phyloP scores from a whole-genome alignment of 2,888 invertebrate genomes.

The Idaea aversata region DNA sequence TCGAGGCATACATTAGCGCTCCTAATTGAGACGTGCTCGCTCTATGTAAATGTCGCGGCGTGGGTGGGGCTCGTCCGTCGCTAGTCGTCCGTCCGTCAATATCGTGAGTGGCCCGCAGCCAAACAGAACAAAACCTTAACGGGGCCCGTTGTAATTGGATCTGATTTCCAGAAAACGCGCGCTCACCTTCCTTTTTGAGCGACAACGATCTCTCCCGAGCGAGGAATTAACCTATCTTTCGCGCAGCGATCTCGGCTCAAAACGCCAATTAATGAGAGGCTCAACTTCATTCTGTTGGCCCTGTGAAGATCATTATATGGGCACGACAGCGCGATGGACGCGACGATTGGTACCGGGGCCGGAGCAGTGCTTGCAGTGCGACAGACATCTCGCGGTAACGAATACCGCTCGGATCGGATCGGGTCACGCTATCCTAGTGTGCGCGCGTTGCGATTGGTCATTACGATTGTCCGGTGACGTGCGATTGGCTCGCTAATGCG shows the following conservation, averaged over 20 bases:
- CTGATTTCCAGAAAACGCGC: slow-evolving; percentile 80
- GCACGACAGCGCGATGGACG: slow-evolving; percentile 80
- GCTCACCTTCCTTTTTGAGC: slow-evolving; percentile 77
- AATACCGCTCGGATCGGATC: slow-evolving; percentile 74
- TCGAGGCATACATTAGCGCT: slow-evolving; percentile 81
- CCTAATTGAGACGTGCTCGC: slow-evolving; percentile 80
- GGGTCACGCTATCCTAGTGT: slow-evolving; percentile 79
- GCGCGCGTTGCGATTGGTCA: slow-evolving; percentile 68
- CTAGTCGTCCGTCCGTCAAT: slow-evolving; percentile 72
- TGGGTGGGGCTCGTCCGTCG: slow-evolving; percentile 68
- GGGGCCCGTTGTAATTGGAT: slow-evolving; percentile 78
- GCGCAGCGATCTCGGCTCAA: slow-evolving; percentile 78
- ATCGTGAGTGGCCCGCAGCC: slow-evolving; percentile 65
- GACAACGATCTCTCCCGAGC: slow-evolving; percentile 77
- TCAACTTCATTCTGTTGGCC: slow-evolving; percentile 80
- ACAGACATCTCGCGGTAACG: slow-evolving; percentile 78
- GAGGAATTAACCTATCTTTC: slow-evolving; percentile 80
- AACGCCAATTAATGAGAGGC: slow-evolving; percentile 80
- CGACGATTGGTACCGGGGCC: slow-evolving; percentile 64
- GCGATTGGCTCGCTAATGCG: slow-evolving; percentile 70
- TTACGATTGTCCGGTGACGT: slow-evolving; percentile 67
- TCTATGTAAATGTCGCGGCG: slow-evolving; percentile 77
- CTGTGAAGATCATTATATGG: slow-evolving; percentile 81
- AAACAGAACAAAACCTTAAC: slow-evolving; percentile 79
- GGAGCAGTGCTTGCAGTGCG: slow-evolving; percentile 50